These are phyloP conservation scores for Nyctalus aviator DNA, from an alignment of 2,797 vertebrate species.

Conservation along the genomic window DNA sequence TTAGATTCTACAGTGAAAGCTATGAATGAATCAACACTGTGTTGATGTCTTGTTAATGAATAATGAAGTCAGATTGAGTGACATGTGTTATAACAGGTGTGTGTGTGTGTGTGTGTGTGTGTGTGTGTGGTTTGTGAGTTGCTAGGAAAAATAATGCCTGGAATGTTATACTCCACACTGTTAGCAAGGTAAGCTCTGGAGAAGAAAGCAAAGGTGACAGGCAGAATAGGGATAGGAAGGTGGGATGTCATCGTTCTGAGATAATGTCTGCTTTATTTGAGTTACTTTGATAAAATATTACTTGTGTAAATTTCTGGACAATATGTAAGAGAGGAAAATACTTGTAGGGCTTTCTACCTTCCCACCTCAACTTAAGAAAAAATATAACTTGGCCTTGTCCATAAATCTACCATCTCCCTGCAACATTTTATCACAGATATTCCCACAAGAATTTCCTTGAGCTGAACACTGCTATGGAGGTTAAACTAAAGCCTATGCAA, in stretches of 20 bases:
- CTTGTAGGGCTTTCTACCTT: neutral
- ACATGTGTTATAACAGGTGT: neutral
- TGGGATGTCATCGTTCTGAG: neutral
- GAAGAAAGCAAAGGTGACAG: neutral
- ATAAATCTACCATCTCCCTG: slow-evolving; percentile 16
- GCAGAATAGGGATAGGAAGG: neutral
- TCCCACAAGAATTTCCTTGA: neutral
- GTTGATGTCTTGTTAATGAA: neutral
- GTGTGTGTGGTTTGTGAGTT: neutral
- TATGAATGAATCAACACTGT: neutral
- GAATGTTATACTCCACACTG: neutral
- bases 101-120: neutral
- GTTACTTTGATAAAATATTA: neutral
- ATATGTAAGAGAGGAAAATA: neutral
- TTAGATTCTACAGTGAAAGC: slow-evolving; percentile 49
- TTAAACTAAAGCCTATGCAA: slow-evolving; percentile 16
- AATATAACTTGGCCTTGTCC: neutral
- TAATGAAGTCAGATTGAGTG: neutral
- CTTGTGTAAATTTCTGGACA: neutral
- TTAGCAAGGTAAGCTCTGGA: neutral
- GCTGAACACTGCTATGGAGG: neutral
- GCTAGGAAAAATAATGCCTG: neutral
- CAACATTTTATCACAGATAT: slow-evolving; percentile 18
- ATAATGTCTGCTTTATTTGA: neutral
- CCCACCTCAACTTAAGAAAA: slow-evolving; percentile 17